Evolutionary conservation across 2,888 invertebrate genomes (phyloP).

Genomic region (Serrognathus titanus): DNA sequence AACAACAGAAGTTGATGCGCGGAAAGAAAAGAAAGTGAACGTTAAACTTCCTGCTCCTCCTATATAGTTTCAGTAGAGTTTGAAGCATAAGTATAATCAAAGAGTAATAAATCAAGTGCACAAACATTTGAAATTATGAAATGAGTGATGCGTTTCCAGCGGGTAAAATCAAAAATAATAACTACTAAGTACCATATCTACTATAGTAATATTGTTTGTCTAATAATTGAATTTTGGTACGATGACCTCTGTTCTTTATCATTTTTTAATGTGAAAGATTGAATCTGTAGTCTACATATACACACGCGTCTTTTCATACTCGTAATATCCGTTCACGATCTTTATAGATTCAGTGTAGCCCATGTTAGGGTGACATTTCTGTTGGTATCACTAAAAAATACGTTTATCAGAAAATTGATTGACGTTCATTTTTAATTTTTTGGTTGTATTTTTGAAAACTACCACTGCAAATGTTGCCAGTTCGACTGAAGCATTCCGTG

Average conservation of each 20-base stretch:
- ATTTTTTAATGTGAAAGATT: not conserved
- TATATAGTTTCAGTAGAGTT: not conserved
- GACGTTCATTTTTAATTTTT: too few relatives aligned
- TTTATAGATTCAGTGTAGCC: too few relatives aligned
- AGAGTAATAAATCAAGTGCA: conserved; percentile 25
- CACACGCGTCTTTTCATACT: too few relatives aligned
- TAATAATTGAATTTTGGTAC: conserved; percentile 39
- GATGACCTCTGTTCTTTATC: conserved; percentile 26
- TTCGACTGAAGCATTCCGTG: too few relatives aligned
- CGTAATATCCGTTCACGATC: too few relatives aligned
- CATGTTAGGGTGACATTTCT: too few relatives aligned
- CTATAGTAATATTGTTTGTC: conserved; percentile 18
- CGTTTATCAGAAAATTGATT: too few relatives aligned
- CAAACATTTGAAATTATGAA: conserved; percentile 24
- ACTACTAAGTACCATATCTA: conserved; percentile 23
- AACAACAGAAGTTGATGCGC: not conserved
- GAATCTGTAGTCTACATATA: too few relatives aligned
- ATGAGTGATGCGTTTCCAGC: conserved; percentile 27
- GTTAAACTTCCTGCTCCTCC: not conserved
- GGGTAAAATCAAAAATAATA: conserved; percentile 28
- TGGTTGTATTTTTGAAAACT: too few relatives aligned
- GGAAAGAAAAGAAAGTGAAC: not conserved
- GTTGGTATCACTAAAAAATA: too few relatives aligned
- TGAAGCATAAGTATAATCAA: conserved; percentile 20
- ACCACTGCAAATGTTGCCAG: too few relatives aligned